phyloP scores from a whole-genome alignment of 2,113 vertebrate genomes.

The Xiphophorus maculatus region DNA sequence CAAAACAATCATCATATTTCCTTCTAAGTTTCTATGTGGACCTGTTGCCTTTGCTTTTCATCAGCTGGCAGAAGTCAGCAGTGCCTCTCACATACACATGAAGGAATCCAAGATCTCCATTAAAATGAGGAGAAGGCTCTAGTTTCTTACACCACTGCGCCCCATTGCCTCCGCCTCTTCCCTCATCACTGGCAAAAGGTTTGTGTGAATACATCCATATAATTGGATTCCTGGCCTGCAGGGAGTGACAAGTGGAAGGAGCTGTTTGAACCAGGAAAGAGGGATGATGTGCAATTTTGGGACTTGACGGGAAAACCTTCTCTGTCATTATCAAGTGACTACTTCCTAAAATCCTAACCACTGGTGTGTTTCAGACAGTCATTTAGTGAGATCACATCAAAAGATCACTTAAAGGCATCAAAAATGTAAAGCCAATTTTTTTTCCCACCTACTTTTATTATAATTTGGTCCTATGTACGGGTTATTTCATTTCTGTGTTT shows the following conservation, averaged over 20 bases:
- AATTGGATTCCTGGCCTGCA: slow-evolving; percentile 77
- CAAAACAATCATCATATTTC: background rate
- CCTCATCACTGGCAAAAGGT: slow-evolving; percentile 65
- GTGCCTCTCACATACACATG: slow-evolving; percentile 44
- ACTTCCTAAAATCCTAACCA: slow-evolving; percentile 59
- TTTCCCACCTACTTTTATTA: slow-evolving; percentile 38
- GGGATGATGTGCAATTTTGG: slow-evolving; percentile 65
- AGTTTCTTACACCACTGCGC: slow-evolving; percentile 57
- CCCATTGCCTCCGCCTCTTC: slow-evolving; percentile 11
- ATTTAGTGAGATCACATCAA: slow-evolving; percentile 64
- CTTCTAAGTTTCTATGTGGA: slow-evolving; percentile 26
- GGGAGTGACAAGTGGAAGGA: slow-evolving; percentile 65
- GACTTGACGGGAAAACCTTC: slow-evolving; percentile 52
- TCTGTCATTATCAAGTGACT: slow-evolving; percentile 66
- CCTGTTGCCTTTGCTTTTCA: slow-evolving; percentile 39
- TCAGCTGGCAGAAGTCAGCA: slow-evolving; percentile 27
- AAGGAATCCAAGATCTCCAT: slow-evolving; percentile 68
- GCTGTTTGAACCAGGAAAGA: slow-evolving; percentile 60
- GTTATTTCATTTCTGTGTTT: slow-evolving; percentile 17
- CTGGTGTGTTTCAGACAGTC: slow-evolving; percentile 73
- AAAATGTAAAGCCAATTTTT: slow-evolving; percentile 42
- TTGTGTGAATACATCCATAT: slow-evolving; percentile 78
- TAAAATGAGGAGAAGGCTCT: slow-evolving; percentile 66
- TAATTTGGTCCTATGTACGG: slow-evolving; percentile 3
- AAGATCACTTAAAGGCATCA: slow-evolving; percentile 40